Evolutionary conservation across 2,888 invertebrate species (phyloP), one percentile per base, ranked within the genome.

Genomic region (Dryocosmus kuriphilus): DNA sequence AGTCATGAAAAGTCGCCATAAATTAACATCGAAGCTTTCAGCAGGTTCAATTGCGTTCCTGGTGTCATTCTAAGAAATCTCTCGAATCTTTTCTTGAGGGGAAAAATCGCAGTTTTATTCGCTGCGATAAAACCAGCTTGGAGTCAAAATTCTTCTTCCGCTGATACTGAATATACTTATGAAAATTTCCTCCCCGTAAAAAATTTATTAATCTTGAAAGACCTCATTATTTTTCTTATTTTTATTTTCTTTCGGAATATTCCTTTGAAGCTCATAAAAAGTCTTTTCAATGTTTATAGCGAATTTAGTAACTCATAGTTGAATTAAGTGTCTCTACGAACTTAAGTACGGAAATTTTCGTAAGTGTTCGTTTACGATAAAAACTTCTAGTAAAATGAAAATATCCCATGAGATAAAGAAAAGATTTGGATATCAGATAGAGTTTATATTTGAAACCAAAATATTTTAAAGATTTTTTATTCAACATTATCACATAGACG

Each of bases 21-120:
- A 67, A 67, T 67, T 67, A 67, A 30, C 46, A 46, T 67, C 24
- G 38, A 16, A 67, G 67, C 46, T 46, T 67, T 67, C 41, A 46
- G 7, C 19, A 67, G 24, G 38, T 67, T 51, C 24, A 30, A 27
- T 27, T 67, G 46, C 8, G 27, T 41, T 19, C 14, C 41, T 67
- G 27, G 41, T 41, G 67, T 30, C 27, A 46, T 46, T 11, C 2
- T 27, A 8, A 30, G 41, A 67, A 67, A 67, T 67, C 14, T 46
- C 46, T 67, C 30, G 67, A 67, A 67, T 67, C 67, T 19, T 67
- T 67, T 51, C 46, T 19, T n/a, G 24, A 67, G 24, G 24, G 14
- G 14, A 27, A 46, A 41, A 67, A 41, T 67, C 27, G 19, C 46
- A 67, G n/a, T 67, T 46, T 46, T 27, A 46, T 67, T 67, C 27